These are phyloP conservation scores for Drosophila kuntzei DNA, from an alignment of 2,888 invertebrate species.

Conservation along the genomic window DNA sequence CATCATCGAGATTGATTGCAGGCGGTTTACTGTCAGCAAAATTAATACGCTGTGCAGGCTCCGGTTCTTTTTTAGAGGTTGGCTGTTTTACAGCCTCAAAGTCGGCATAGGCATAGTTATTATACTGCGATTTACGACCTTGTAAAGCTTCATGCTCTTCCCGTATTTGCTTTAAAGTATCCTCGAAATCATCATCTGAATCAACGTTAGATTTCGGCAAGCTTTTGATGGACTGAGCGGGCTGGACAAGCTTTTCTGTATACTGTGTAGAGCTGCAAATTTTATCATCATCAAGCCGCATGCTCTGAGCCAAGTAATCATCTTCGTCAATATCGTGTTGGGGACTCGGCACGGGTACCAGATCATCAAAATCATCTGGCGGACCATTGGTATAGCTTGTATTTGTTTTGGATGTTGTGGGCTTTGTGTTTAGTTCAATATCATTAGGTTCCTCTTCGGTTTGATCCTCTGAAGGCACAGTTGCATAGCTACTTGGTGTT, in stretches of 20 bases:
- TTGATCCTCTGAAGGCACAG: slow-evolving; percentile 28
- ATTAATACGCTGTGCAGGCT: slow-evolving; percentile 45
- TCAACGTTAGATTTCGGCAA: slow-evolving; percentile 20
- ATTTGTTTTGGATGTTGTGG: background rate
- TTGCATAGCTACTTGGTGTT: slow-evolving; percentile 22
- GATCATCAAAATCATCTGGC: slow-evolving; percentile 64
- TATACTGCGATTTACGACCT: slow-evolving; percentile 80
- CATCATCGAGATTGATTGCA: slow-evolving; percentile 85
- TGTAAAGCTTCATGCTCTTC: slow-evolving; percentile 78
- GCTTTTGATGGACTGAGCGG: slow-evolving; percentile 6
- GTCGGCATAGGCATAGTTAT: slow-evolving; percentile 75
- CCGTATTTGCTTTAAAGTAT: slow-evolving; percentile 81
- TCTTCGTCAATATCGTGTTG: slow-evolving; percentile 44
- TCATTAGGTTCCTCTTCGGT: slow-evolving; percentile 41
- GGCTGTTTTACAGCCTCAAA: slow-evolving; percentile 70
- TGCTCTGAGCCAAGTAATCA: slow-evolving; percentile 72
- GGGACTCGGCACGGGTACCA: slow-evolving; percentile 18
- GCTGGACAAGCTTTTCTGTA: background rate
- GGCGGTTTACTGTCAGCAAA: slow-evolving; percentile 25
- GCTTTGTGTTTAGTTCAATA: slow-evolving; percentile 31
- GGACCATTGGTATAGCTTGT: slow-evolving; percentile 34
- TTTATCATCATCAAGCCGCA: slow-evolving; percentile 58
- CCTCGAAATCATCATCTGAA: slow-evolving; percentile 77
- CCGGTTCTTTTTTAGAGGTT: slow-evolving; percentile 1
- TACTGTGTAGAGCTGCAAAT: slow-evolving; percentile 30